A percentile compares a stretch with the other conserved stretches of the same genome.
phyloP scores from a whole-genome alignment of 2,113 vertebrate species.

The Pterocles orientalis region DNA sequence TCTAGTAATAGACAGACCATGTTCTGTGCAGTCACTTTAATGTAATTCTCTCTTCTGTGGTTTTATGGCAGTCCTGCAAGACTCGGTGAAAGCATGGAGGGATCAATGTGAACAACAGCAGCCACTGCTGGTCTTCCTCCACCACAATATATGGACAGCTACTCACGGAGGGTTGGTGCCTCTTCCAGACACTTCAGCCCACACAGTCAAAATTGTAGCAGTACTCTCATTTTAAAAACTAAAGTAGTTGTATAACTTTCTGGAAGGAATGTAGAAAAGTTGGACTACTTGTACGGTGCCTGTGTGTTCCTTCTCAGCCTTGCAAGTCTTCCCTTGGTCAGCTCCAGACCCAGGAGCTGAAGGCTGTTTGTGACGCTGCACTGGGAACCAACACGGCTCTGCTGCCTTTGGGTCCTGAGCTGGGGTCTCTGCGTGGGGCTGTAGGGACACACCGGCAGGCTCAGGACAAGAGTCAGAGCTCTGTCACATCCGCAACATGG shows the following conservation, averaged over 20 bases:
- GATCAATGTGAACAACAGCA: background rate
- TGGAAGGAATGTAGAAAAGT: background rate
- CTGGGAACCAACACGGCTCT: background rate
- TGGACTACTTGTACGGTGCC: background rate
- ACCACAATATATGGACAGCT: background rate
- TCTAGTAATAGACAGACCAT: background rate
- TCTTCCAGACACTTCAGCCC: background rate
- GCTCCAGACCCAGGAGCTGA: background rate
- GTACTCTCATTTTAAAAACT: background rate
- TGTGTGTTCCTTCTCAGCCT: background rate
- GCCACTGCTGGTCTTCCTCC: background rate
- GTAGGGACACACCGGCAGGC: background rate
- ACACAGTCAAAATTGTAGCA: background rate
- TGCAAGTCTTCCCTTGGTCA: background rate
- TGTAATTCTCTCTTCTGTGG: background rate
- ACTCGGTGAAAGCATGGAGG: background rate
- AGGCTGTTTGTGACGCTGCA: rapidly evolving
- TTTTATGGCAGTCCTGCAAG: background rate
- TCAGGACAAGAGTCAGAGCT: background rate
- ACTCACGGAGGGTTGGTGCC: background rate
- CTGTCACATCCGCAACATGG: background rate
- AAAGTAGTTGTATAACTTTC: background rate
- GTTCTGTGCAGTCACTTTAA: background rate
- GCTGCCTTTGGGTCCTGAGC: background rate
- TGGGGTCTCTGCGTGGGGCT: background rate